Conservation (phyloP, 2,113 vertebrate genomes). For the Panthera uncia region DNA sequence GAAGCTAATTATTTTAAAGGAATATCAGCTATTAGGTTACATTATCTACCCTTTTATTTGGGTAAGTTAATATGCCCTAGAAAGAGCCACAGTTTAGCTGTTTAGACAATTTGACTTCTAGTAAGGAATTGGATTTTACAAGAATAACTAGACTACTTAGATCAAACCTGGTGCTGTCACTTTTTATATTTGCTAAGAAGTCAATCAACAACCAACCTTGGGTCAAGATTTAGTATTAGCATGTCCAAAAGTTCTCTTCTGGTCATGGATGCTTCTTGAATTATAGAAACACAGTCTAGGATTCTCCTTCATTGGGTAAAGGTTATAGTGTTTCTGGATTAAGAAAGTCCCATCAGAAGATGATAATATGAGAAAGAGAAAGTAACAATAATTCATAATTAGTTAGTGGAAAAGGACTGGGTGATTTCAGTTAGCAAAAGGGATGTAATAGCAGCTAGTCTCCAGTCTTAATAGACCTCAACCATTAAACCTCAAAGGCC, state of each 20-base stretch:
- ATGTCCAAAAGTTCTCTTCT: background rate
- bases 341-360: background rate
- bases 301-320: background rate
- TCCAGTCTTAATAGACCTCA: background rate
- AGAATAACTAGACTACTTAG: background rate
- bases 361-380: background rate
- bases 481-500: background rate
- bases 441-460: background rate
- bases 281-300: background rate
- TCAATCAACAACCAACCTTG: background rate
- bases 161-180: background rate
- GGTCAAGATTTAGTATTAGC: background rate
- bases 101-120: background rate
- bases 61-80: background rate
- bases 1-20: background rate
- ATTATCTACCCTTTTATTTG: background rate
- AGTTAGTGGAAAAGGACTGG: background rate
- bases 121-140: background rate
- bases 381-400: background rate
- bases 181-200: background rate
- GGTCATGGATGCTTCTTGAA: background rate
- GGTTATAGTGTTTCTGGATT: background rate
- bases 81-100: background rate
- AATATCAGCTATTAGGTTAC: background rate
- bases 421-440: background rate